Base-by-base conservation (phyloP, 2,888 invertebrate species). In the Chaetogeoica ovagalla region DNA sequence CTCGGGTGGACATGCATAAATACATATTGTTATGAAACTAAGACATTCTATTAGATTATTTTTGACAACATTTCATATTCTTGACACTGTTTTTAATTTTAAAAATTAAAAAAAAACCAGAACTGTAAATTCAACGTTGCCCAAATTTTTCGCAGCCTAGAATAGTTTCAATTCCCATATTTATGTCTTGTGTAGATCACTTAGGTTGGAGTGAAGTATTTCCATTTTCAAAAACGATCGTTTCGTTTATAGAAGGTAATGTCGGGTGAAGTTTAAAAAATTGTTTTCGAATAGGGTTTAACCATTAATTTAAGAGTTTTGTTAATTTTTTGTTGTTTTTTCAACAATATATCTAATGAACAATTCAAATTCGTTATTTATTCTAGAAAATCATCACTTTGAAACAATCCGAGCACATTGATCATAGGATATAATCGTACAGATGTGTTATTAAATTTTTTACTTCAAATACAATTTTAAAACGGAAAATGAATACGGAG, bases 191-290 rank as follows among this genome's bases (percentile, higher is more conserved):
- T 11, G 30, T 13, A 52, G 17, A 30, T 52, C 7, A 68, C 52
- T 37, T 17, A 21, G n/a, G 7, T 11, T 4, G 13, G 21, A 13
- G 21, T 48, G n/a, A 48, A 21, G 21, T 30, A 7, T 68, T 43
- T 68, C 52, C 52, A 52, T 55, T 23, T 68, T 23, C 8, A 17
- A 57, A n/a, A 39, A 57, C 57, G n/a, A 70, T 70, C 52, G 57
- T 37, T 57, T 13, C 2, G 13, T 57, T 57, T n/a, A 23, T 23
- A 11, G 37, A 57, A 57, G 37, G 37, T 70, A 57, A 57, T 37
- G 37, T n/a, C 15, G 70, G 37, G 37, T 30, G n/a, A n/a, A 6
- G n/a, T 5, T 48, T 48, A 48, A 48, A 19, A 39, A 5, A 43
- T 63, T 6, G 68, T 68, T 11, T 39, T 48, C 48, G 3, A 48